Base-by-base conservation (phyloP, 2,888 invertebrate genomes). In the Lepidocyrtoides sp. region DNA sequence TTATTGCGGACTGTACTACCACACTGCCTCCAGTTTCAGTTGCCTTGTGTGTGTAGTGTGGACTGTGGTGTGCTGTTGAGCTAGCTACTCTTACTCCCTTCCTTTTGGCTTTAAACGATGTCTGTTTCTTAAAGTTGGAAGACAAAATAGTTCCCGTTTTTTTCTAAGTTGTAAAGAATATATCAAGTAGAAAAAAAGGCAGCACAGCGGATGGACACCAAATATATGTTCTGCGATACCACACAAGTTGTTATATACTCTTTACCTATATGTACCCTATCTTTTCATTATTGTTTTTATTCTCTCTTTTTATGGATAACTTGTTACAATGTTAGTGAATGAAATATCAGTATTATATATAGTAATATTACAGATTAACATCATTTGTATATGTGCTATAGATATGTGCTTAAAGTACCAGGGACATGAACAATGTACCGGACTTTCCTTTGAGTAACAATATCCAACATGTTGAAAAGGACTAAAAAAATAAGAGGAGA, bases 51-150 rank as follows among this genome's bases (percentile, higher is more conserved):
- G n/a, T n/a, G n/a, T n/a, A n/a, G n/a, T n/a, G n/a, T n/a, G n/a
- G n/a, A n/a, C n/a, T n/a, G n/a, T n/a, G n/a, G n/a, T 79, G 17
- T 1, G 51, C 17, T 51, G 51, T n/a, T n/a, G n/a, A n/a, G n/a
- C n/a, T n/a, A 51, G 51, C 51, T 51, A 3, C 72, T 48, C 44
- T 20, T 72, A n/a, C 75, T 41, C 36, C 10, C 36, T 44, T 23
- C 44, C 44, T 72, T 57, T 41, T 32, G 83, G 44, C 63, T 75
- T 75, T 72, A 75, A 85, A 85, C 41, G 75, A 57, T 85, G 75
- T 75, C 85, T 75, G 85, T 85, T 85, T 57, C 60, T 60, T 75
- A 85, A 72, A 66, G 85, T 75, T 72, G 51, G 48, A 48, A 83
- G 48, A 66, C 72, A 85, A 85, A 85, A 85, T 60, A 41, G 85